phyloP scores from a whole-genome alignment of 1,140 invertebrate species.

The Tyrophagus putrescentiae region DNA sequence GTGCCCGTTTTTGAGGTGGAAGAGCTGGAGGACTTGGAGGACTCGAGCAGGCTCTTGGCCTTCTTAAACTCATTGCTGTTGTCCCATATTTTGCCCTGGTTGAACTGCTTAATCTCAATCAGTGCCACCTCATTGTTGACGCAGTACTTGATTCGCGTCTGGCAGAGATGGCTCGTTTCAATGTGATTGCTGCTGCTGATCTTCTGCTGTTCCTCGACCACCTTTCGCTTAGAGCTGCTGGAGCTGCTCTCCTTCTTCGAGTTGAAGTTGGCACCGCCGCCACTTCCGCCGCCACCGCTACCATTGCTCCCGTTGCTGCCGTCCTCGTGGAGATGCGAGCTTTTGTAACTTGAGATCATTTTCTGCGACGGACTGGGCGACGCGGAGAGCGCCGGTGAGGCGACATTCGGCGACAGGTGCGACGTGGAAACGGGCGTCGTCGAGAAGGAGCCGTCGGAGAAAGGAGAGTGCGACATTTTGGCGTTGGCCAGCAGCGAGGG shows the following conservation, averaged over 20 bases:
- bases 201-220: no score
- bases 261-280: no score
- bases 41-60: conserved; percentile 33
- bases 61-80: conserved; percentile 19
- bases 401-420: neutral
- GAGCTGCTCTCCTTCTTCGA: no score
- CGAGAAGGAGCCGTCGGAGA: neutral
- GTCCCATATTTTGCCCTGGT: conserved; percentile 23
- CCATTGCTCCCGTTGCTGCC: neutral
- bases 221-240: no score
- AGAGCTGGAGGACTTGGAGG: conserved; percentile 39
- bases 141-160: conserved; percentile 36
- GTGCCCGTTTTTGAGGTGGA: conserved; percentile 25
- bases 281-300: no score
- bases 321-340: neutral
- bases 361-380: conserved; percentile 8
- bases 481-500: neutral
- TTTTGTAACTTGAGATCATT: conserved; percentile 3
- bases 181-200: conserved; percentile 16
- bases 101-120: conserved; percentile 23
- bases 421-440: neutral
- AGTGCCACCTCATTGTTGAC: conserved; percentile 31
- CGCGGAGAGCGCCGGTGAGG: neutral
- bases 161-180: conserved; percentile 32
- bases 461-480: neutral